phyloP scores from a whole-genome alignment of 2,888 invertebrate genomes.

The Lithophane semibrunnea region DNA sequence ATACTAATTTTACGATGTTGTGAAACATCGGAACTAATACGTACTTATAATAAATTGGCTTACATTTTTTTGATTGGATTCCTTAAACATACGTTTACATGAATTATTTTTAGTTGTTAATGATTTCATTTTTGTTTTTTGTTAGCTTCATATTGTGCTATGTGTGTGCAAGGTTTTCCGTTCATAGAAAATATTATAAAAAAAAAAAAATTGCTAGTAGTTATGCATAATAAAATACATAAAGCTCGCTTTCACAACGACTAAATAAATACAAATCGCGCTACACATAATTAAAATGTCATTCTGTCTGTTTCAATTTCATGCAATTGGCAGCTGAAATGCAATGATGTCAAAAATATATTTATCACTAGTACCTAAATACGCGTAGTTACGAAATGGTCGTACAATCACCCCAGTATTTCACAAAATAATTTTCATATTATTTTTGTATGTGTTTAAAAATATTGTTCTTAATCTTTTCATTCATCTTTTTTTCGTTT shows the following conservation, averaged over 20 bases:
- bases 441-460: neutral
- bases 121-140: too few relatives aligned
- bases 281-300: conserved; percentile 37
- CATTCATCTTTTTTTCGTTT: neutral
- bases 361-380: conserved; percentile 10
- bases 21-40: conserved; percentile 7
- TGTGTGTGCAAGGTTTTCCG: neutral
- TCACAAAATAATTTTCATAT: neutral
- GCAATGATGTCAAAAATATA: conserved; percentile 24
- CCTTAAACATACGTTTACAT: neutral
- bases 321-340: conserved; percentile 43
- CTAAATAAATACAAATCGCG: conserved; percentile 1
- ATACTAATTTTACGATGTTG: conserved; percentile 2
- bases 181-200: neutral
- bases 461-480: neutral
- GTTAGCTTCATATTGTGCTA: neutral
- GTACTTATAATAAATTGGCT: neutral
- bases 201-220: neutral
- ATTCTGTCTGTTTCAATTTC: conserved; percentile 38
- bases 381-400: neutral
- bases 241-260: neutral
- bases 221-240: neutral
- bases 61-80: neutral
- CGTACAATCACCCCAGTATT: neutral
- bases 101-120: neutral